Evolutionary conservation across 1,140 invertebrate species (phyloP), one percentile per base, ranked within the genome.

Genomic region (Philaenus spumarius): DNA sequence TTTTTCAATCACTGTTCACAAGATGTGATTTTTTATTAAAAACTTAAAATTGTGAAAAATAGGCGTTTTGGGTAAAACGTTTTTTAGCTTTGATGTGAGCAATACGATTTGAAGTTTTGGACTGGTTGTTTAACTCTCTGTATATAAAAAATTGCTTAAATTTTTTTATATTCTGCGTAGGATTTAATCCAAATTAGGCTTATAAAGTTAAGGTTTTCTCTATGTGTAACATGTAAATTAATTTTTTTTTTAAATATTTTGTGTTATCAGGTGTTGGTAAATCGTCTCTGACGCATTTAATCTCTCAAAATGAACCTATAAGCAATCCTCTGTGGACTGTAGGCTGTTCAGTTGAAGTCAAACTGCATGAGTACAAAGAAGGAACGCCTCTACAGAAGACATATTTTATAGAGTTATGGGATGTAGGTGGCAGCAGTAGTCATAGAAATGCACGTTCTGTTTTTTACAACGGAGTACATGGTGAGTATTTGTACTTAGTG

Each of bases 241-340:
- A n/a, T n/a, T n/a, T n/a, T n/a, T n/a, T n/a, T n/a, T n/a, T n/a
- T n/a, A n/a, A n/a, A n/a, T n/a, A n/a, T n/a, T n/a, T n/a, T n/a
- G n/a, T n/a, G n/a, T n/a, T n/a, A n/a, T n/a, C 62, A 89, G 91
- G 93, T 62, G 94, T 97, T 63, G 95, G 95, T 14, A 98, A 98
- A 81, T 92, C 94, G 20, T 95, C 91, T 7, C 77, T 97, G 23
- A 91, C 92, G 0, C 90, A 97, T 77, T 75, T 97, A 50, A 90
- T 96, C 64, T 90, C 92, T 52, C 84, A 95, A 65, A 87, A 89
- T 70, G 85, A 95, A 73, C 82, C 89, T 2, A 82, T 93, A 6
- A 77, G 76, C 57, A 90, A 87, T 62, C 90, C 93, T 5, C 84
- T 87, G 53, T 97, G 93, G 89, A 98, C 95, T 0, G 87, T 98